Evolutionary conservation across 2,888 invertebrate species (phyloP).

Genomic region (Merodon equestris): DNA sequence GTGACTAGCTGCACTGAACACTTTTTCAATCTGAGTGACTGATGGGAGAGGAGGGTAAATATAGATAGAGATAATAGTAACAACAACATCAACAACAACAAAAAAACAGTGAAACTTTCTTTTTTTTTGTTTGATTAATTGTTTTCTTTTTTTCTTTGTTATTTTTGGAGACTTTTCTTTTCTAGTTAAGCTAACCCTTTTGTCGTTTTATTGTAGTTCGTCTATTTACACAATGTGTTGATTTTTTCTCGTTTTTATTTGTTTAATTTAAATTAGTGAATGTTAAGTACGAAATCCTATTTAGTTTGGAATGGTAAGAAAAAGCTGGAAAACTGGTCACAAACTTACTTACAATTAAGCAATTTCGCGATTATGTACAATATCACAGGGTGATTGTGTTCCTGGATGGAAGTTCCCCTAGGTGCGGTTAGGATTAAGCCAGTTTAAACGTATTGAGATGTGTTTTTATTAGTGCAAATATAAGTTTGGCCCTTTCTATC

Average conservation of each 20-base stretch:
- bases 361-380: not conserved
- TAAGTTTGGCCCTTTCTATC: too few relatives aligned
- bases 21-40: conserved; percentile 99
- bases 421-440: too few relatives aligned
- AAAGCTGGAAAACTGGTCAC: conserved; percentile 1
- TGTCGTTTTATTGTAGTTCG: not conserved
- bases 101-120: conserved; percentile 61
- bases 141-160: conserved; percentile 34
- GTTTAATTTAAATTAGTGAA: too few relatives aligned
- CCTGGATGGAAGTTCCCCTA: too few relatives aligned
- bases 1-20: conserved; percentile 96
- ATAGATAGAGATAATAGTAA: conserved; percentile 78
- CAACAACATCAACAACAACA: conserved; percentile 75
- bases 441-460: too few relatives aligned
- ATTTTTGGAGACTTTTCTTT: conserved; percentile 25
- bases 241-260: too few relatives aligned
- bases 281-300: not conserved
- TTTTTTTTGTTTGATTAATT: conserved; percentile 48
- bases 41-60: conserved; percentile 78
- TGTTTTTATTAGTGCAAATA: too few relatives aligned
- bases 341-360: not conserved
- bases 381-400: too few relatives aligned
- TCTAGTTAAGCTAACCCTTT: conserved; percentile 29
- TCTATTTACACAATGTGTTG: too few relatives aligned
- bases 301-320: not conserved